phyloP scores from a whole-genome alignment of 2,113 vertebrate species.

The Perccottus glenii region DNA sequence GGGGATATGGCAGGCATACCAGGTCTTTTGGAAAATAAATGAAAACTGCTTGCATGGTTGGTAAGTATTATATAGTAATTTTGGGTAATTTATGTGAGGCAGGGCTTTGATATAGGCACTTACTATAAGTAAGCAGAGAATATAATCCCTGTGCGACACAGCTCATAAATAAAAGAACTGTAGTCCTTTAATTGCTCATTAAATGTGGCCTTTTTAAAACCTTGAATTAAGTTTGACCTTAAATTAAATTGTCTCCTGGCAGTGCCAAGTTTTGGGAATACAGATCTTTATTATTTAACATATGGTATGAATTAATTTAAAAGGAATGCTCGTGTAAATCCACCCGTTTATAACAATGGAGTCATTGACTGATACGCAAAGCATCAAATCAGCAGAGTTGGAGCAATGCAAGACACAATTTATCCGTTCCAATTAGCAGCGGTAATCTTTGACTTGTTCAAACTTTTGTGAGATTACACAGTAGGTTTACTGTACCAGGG shows the following conservation, averaged over 20 bases:
- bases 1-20: not conserved
- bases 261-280: conserved; percentile 24
- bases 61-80: not conserved
- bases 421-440: conserved; percentile 56
- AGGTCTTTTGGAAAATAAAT: not conserved
- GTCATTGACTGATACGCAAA: conserved; percentile 51
- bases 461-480: conserved; percentile 53
- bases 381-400: conserved; percentile 46
- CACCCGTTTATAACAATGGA: conserved; percentile 61
- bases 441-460: conserved; percentile 61
- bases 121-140: not conserved
- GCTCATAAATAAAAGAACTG: not conserved
- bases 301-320: conserved; percentile 51
- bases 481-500: conserved; percentile 49
- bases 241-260: not conserved
- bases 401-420: conserved; percentile 34
- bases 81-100: not conserved
- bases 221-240: conserved; percentile 21
- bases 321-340: conserved; percentile 47
- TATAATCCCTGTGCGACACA: not conserved
- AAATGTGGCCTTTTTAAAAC: not conserved
- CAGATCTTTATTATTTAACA: conserved; percentile 35
- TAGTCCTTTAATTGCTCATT: conserved; percentile 12
- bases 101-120: conserved; percentile 3
- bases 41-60: not conserved